Percentiles rank a stretch among this genome's conserved stretches.
phyloP scores from a whole-genome alignment of 2,113 vertebrate genomes.

The Osmerus mordax region DNA sequence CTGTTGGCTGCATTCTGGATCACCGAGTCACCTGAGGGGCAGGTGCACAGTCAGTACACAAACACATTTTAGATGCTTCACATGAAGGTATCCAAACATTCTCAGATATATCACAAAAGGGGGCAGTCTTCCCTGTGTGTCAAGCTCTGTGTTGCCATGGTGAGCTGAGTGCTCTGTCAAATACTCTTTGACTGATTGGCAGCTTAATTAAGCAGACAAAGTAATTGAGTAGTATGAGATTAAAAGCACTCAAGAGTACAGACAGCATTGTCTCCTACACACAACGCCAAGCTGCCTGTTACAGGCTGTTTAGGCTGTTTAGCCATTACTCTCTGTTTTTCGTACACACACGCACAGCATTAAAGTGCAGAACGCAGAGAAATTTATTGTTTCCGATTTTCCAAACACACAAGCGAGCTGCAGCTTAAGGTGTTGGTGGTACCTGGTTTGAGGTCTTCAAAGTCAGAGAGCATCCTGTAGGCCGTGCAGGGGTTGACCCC shows the following conservation, averaged over 20 bases:
- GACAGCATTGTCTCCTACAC: no score
- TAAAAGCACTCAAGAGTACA: constrained; percentile 22
- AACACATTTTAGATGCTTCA: not conserved
- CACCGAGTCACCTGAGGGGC: constrained; percentile 82
- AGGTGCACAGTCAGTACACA: not conserved
- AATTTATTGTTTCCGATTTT: no score
- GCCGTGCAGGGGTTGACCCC: constrained; percentile 94
- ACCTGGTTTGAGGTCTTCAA: constrained; percentile 84
- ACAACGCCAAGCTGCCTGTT: no score
- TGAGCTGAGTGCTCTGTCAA: constrained; percentile 21
- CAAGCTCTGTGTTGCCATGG: constrained; percentile 27
- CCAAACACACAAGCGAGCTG: no score
- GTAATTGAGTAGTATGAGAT: constrained; percentile 33
- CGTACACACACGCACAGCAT: no score
- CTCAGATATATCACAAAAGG: no score
- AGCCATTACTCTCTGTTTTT: no score
- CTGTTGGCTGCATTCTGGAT: constrained; percentile 98
- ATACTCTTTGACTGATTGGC: constrained; percentile 44
- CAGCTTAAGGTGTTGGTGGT: not conserved
- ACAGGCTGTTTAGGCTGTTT: no score
- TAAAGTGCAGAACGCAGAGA: no score
- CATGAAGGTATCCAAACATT: not conserved
- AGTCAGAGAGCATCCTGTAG: constrained; percentile 86
- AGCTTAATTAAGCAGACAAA: constrained; percentile 46
- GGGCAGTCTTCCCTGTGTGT: constrained; percentile 12